These are phyloP conservation scores for Streptopelia turtur DNA, from an alignment of 2,797 vertebrate genomes.

Conservation along the genomic window DNA sequence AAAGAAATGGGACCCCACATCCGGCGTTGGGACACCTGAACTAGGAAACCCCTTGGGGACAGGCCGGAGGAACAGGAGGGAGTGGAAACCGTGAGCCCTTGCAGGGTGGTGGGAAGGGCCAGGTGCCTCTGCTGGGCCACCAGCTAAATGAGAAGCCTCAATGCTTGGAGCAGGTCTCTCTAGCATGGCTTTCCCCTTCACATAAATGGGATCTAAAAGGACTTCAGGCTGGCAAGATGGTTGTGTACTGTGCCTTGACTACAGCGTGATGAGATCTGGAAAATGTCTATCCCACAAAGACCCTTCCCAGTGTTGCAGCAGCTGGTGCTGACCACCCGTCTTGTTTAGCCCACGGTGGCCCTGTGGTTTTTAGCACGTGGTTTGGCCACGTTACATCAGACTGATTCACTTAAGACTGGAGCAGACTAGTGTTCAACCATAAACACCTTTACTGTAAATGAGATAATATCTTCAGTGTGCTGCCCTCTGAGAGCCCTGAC, in stretches of 20 bases:
- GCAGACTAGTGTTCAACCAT: neutral
- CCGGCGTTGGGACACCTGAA: neutral
- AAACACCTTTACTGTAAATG: constrained; percentile 24
- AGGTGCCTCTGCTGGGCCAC: neutral
- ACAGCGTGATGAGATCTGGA: neutral
- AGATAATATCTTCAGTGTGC: neutral
- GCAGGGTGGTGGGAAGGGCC: neutral
- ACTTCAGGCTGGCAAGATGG: neutral
- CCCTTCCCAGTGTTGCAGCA: neutral
- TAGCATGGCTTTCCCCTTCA: neutral
- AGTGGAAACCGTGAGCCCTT: neutral
- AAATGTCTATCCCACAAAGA: neutral
- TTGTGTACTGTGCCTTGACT: neutral
- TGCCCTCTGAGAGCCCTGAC: neutral
- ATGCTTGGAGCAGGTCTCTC: neutral
- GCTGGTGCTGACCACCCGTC: neutral
- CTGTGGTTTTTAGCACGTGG: neutral
- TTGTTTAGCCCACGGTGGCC: neutral
- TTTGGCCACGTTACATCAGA: neutral
- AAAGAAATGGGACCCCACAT: neutral
- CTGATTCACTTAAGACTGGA: neutral
- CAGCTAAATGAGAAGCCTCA: neutral
- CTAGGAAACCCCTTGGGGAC: neutral
- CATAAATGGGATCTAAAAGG: neutral
- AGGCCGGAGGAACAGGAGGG: neutral